Base-by-base conservation (phyloP, 1,140 invertebrate species). In the Orussus abietinus region DNA sequence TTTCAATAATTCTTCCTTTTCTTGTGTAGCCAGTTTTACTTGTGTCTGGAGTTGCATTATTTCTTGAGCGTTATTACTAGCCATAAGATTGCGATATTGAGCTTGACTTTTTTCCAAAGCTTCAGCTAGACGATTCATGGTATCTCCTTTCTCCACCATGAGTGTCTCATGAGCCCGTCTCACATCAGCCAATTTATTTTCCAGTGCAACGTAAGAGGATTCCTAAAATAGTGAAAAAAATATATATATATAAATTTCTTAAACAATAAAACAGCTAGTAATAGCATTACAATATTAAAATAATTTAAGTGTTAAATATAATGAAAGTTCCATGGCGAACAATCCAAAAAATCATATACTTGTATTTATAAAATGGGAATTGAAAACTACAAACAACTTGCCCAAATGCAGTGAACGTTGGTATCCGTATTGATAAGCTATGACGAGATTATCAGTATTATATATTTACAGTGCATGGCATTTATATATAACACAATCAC, bases 71-170 rank as follows among this genome's bases (percentile, higher is more conserved):
- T 57, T 63, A 39, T 66, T 67, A 5, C 48, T 58, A 9, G 59
- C 45, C 53, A 72, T 68, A 3, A 72, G 51, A 58, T 64, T 60
- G 13, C 56, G 50, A 41, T 64, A 70, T 32, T 69, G 65, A 4
- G 49, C 36, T 47, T 72, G 69, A 59, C 65, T 69, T 17, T 66
- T 52, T 35, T 67, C 57, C 18, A 72, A 49, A 9, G 58, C 62
- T 45, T 62, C 53, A 4, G 58, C 54, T 34, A 72, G 41, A 29
- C 50, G 55, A 57, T 69, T 71, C 39, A 70, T 63, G 10, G 62
- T 64, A 9, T 74, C 65, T 13, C 51, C 60, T 36, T 69, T 73
- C 25, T 74, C 63, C 0, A 72, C 59, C 38, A 72, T 52, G n/a
- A 65, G 39, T 15, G 40, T 31, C 45, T 72, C 64, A 14, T 72